Conservation (phyloP, 2,888 invertebrate genomes). For the Trimorus sp. region DNA sequence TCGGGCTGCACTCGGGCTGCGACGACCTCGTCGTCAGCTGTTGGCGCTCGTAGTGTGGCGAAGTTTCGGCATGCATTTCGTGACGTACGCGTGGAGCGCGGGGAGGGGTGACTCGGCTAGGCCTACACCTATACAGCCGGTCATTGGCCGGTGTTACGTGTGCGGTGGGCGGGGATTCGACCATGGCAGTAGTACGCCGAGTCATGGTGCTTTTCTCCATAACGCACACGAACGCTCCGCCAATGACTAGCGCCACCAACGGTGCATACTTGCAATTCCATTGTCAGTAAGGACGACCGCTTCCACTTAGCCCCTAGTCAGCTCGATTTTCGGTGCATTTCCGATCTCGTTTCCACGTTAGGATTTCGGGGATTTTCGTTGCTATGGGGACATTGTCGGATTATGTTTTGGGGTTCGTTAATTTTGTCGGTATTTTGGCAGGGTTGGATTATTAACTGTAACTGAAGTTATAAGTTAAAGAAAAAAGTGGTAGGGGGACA, state of each 20-base stretch:
- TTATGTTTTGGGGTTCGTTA: too few species aligned
- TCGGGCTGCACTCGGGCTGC: too few species aligned
- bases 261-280: slow-evolving; percentile 44
- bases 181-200: slow-evolving; percentile 64
- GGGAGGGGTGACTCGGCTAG: slow-evolving; percentile 36
- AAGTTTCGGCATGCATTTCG: slow-evolving; percentile 61
- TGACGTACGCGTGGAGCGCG: slow-evolving; percentile 39
- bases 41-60: slow-evolving; percentile 36
- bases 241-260: slow-evolving; percentile 27
- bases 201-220: slow-evolving; percentile 68
- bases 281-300: neutral
- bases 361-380: too few species aligned
- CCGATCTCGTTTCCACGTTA: too few species aligned
- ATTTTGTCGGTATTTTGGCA: too few species aligned
- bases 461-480: too few species aligned
- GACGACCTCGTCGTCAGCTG: slow-evolving; percentile 63
- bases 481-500: too few species aligned
- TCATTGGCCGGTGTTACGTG: slow-evolving; percentile 68
- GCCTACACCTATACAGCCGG: slow-evolving; percentile 68
- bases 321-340: too few species aligned
- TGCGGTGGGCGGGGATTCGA: slow-evolving; percentile 69
- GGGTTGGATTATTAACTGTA: too few species aligned
- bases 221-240: slow-evolving; percentile 31
- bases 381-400: too few species aligned
- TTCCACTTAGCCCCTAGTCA: too few species aligned